These are phyloP conservation scores for Harpalus rufipes DNA, from an alignment of 2,888 invertebrate genomes.

Conservation along the genomic window DNA sequence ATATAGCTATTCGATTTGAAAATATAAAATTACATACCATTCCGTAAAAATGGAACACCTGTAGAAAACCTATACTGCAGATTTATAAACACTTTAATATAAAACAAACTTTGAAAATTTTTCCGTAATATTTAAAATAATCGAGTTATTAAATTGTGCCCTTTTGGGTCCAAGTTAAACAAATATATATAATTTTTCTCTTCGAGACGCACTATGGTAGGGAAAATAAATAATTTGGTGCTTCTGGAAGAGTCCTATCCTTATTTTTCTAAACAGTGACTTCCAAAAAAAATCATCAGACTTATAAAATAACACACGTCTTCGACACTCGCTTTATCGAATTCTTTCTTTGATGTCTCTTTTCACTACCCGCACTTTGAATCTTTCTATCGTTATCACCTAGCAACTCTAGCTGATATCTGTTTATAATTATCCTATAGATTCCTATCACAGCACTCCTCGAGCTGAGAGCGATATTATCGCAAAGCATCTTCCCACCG, in stretches of 20 bases:
- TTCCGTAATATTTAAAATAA: too few species aligned
- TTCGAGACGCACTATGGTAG: slow-evolving; percentile 53
- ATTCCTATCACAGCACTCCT: slow-evolving; percentile 84
- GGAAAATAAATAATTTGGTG: slow-evolving; percentile 55
- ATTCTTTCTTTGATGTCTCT: slow-evolving; percentile 67
- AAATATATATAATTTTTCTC: slow-evolving; percentile 25
- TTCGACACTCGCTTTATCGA: slow-evolving; percentile 67
- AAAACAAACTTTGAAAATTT: too few species aligned
- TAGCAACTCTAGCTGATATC: slow-evolving; percentile 77
- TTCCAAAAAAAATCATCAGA: slow-evolving; percentile 39
- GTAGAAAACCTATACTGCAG: too few species aligned
- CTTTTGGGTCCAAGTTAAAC: not conserved
- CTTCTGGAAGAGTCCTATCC: slow-evolving; percentile 60
- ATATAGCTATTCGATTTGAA: too few species aligned
- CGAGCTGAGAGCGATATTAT: slow-evolving; percentile 80
- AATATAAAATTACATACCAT: too few species aligned
- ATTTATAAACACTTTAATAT: too few species aligned
- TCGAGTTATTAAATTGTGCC: not conserved
- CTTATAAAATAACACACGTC: slow-evolving; percentile 68
- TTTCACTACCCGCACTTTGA: slow-evolving; percentile 63
- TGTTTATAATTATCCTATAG: slow-evolving; percentile 84
- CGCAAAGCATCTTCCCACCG: slow-evolving; percentile 79
- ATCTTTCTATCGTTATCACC: slow-evolving; percentile 69
- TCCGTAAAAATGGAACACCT: too few species aligned
- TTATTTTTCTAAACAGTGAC: slow-evolving; percentile 59